Evolutionary conservation across 2,113 vertebrate species (phyloP), one percentile per base, ranked within the genome.

Genomic region (Megaceryle torquata): DNA sequence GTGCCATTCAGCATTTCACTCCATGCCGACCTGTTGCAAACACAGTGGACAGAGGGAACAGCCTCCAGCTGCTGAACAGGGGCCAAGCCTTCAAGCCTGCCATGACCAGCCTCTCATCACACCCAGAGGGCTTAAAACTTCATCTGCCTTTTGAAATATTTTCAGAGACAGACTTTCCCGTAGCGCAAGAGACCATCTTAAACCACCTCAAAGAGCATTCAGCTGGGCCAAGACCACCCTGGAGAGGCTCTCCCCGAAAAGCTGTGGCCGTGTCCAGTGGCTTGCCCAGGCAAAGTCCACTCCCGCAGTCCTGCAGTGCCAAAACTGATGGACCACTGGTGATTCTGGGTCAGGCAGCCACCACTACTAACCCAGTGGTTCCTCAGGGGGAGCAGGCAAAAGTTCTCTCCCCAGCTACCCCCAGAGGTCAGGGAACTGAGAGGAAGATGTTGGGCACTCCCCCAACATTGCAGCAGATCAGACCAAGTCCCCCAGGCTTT

Each of bases 351-450:
- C 31, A 78, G 65, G 19, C 43, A 87, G 39, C 33, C 50, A 83
- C 35, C 33, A 35, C 63, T 26, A 18, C 37, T 63, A 71, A 72
- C 24, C 20, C 54, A 90, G 44, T 2, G 0, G 71, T 35, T 89
- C 26, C 15, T 72, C 59, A 46, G 0, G 0, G 53, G 29, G 56
- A 70, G 46, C 12, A 50, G 20, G 35, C 50, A 71, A 21, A 75
- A 81, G 37, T 59, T 88, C 69, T 56, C 41, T 74, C 35, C 24
- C 19, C 24, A 44, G 8, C 39, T 7, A 51, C 26, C 48, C 87
- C 48, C 87, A 78, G 70, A 71, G 53, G 51, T 76, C 70, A 91
- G 61, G 56, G 84, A 82, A 92, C 51, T 1, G 1, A 50, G 43
- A 35, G 20, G 24, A 89, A 51, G 56, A 75, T 4, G 6, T 50